Percentiles rank a stretch among this genome's conserved stretches.
Evolutionary conservation across 2,888 invertebrate genomes (phyloP).

Genomic region (Tetrapedia diversipes): DNA sequence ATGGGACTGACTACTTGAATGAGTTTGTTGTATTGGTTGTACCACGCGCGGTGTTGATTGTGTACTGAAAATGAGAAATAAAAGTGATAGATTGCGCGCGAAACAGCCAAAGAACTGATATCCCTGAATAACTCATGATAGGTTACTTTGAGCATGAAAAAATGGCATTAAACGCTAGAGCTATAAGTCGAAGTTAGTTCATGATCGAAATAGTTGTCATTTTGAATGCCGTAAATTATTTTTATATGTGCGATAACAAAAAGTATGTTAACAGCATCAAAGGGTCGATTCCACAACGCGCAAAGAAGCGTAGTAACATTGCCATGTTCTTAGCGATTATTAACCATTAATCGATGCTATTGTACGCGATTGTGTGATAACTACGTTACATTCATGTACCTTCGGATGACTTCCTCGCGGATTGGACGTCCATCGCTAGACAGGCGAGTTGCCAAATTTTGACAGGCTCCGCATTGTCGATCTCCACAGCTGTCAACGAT

Average conservation of each 20-base stretch:
- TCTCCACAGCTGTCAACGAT: conserved; percentile 81
- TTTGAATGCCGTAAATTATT: not conserved
- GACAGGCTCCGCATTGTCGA: conserved; percentile 81
- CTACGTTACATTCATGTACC: conserved; percentile 75
- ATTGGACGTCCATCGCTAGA: conserved; percentile 80
- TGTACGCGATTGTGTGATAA: conserved; percentile 60
- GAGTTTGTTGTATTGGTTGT: conserved; percentile 75
- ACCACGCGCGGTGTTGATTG: conserved; percentile 79
- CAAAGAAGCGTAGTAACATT: conserved; percentile 21
- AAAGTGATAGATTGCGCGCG: not conserved
- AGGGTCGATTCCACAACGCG: not conserved
- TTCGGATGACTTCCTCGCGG: conserved; percentile 80
- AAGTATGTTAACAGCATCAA: conserved; percentile 5
- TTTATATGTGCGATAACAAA: not conserved
- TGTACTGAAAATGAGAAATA: conserved; percentile 69
- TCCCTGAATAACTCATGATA: not conserved
- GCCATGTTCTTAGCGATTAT: conserved; percentile 26
- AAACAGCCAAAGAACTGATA: not conserved
- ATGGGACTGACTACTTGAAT: conserved; percentile 73
- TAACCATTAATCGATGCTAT: conserved; percentile 31
- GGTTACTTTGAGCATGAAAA: conserved; percentile 10
- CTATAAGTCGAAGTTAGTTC: conserved; percentile 60
- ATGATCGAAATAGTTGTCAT: conserved; percentile 50
- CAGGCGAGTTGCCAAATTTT: conserved; percentile 80
- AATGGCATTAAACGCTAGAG: conserved; percentile 33